phyloP scores from a whole-genome alignment of 2,888 invertebrate species.

The Sarcophaga caerulescens region DNA sequence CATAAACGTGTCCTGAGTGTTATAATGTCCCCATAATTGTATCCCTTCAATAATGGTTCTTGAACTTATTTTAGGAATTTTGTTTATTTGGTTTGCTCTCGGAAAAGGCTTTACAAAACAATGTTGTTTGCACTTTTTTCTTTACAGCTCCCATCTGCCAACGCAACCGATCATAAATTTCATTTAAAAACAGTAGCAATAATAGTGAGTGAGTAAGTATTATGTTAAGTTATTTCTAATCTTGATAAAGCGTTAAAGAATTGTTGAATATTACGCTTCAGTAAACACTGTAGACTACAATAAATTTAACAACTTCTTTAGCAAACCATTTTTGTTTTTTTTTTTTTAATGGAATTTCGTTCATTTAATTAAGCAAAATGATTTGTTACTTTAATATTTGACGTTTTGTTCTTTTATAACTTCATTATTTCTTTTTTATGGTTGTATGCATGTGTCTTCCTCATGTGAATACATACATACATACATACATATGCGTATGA shows the following conservation, averaged over 20 bases:
- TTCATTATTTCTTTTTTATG: not conserved
- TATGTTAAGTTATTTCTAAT: not conserved
- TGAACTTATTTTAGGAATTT: too few relatives aligned
- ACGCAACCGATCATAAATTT: not conserved
- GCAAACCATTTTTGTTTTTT: not conserved
- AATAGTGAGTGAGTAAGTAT: not conserved
- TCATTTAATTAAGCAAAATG: constrained; percentile 58
- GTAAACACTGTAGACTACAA: constrained; percentile 68
- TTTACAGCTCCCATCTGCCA: too few relatives aligned
- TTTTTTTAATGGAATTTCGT: constrained; percentile 40
- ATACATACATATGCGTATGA: not conserved
- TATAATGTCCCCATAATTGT: too few relatives aligned
- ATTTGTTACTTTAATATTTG: constrained; percentile 49
- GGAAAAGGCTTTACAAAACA: too few relatives aligned
- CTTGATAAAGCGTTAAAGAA: constrained; percentile 73
- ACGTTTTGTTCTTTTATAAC: constrained; percentile 9
- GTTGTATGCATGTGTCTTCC: constrained; percentile 2
- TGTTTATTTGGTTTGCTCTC: too few relatives aligned
- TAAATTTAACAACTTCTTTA: constrained; percentile 53
- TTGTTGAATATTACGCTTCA: constrained; percentile 75
- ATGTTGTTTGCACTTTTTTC: too few relatives aligned
- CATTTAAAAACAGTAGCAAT: constrained; percentile 45
- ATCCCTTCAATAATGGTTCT: too few relatives aligned
- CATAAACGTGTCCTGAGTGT: too few relatives aligned
- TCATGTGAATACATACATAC: constrained; percentile 9